These are phyloP conservation scores for Zaprionus tsacasi DNA, from an alignment of 1,140 invertebrate species.

Conservation along the genomic window DNA sequence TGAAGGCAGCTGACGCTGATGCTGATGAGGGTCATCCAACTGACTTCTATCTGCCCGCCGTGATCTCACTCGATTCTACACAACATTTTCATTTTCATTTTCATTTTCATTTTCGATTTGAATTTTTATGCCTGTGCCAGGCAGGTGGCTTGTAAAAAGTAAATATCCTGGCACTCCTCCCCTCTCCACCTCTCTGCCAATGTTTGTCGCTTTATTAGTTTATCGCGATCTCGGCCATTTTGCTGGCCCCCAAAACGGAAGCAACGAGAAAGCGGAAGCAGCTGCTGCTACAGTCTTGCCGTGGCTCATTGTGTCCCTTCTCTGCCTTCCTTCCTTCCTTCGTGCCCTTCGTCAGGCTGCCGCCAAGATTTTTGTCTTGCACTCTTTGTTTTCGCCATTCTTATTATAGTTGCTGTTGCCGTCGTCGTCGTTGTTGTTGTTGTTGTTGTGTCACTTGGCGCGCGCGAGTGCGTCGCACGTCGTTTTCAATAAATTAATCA, in stretches of 20 bases:
- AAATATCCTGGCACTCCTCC: constrained; percentile 67
- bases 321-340: background rate
- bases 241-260: constrained; percentile 33
- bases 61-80: constrained; percentile 59
- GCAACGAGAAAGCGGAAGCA: constrained; percentile 52
- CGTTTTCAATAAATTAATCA: constrained; percentile 80
- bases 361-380: constrained; percentile 55
- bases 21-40: constrained; percentile 65
- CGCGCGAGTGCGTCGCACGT: constrained; percentile 53
- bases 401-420: constrained; percentile 28
- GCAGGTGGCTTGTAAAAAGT: constrained; percentile 69
- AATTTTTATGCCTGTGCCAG: constrained; percentile 68
- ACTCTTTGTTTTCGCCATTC: constrained; percentile 65
- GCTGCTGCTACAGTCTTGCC: constrained; percentile 30
- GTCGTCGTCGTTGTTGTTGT: constrained; percentile 10
- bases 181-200: constrained; percentile 19
- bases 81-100: constrained; percentile 41
- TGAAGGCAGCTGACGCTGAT: constrained; percentile 59
- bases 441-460: background rate
- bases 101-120: constrained; percentile 77
- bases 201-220: constrained; percentile 81
- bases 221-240: constrained; percentile 65
- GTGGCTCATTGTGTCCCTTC: constrained; percentile 14
- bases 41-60: constrained; percentile 45
- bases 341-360: constrained; percentile 25